Base-by-base conservation (phyloP, 2,888 invertebrate genomes). In the Torymus tubicola region DNA sequence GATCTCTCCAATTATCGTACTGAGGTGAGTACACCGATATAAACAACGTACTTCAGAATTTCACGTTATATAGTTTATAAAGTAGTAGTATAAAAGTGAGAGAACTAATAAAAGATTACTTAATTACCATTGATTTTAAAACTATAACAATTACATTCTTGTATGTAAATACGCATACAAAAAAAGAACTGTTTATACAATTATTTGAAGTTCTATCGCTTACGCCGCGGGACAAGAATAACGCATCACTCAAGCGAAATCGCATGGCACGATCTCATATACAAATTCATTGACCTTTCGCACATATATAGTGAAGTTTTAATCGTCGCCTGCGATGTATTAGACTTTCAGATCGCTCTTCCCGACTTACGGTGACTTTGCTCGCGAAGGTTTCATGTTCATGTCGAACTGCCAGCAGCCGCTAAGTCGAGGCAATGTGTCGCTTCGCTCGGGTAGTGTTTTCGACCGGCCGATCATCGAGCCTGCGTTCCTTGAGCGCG, bases 351-450 rank as follows among this genome's bases (percentile, higher is more conserved):
- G 93, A 10, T 91, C 93, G 1, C 90, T 94, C 0, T 96, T 95
- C 85, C 94, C 95, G 0, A 93, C 94, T 77, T 92, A 94, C 88
- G 92, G 93, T 83, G 93, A 94, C 85, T 91, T 92, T 0, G 91
- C 91, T 2, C 93, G 93, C 82, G 95, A 95, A 88, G 95, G 95
- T 0, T 95, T 95, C 86, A 92, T 95, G 83, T 92, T 94, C 82
- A 91, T 96, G 11, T 92, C 93, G 0, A 93, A 92, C 2, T 96
- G 95, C 83, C 87, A 94, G 83, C 94, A 96, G 86, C 95, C 97
- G 0, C 91, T 92, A 68, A 96, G 96, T 81, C 92, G 94, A 73
- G 97, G 97, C 0, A 91, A 89, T 2, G 91, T 97, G 3, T 92
- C 92, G 1, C 88, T 96, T 0, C 89, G 88, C 14, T 93, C 93